These are phyloP conservation scores for Troides aeacus DNA, from an alignment of 2,888 invertebrate genomes.

Conservation along the genomic window DNA sequence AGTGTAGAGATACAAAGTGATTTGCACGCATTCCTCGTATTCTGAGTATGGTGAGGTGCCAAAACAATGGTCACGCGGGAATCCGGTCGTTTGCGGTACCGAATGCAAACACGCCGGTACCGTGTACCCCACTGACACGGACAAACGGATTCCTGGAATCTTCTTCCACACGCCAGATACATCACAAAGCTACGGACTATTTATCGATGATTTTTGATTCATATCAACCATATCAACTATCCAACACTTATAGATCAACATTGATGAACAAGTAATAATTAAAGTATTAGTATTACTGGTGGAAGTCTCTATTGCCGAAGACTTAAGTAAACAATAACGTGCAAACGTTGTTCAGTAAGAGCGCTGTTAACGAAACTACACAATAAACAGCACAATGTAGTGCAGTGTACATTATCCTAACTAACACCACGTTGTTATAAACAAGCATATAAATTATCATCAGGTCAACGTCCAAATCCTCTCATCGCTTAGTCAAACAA, in stretches of 20 bases:
- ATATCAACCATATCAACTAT: neutral
- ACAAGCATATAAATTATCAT: no score
- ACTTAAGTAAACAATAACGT: no score
- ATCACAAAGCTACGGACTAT: neutral
- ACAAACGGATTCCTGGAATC: conserved; percentile 24
- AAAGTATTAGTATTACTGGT: no score
- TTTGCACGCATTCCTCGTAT: conserved; percentile 24
- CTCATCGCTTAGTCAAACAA: no score
- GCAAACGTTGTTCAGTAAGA: no score
- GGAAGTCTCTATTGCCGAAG: no score
- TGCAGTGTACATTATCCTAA: no score
- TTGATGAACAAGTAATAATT: no score
- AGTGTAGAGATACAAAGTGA: neutral
- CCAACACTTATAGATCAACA: neutral
- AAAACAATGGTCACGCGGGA: conserved; percentile 20
- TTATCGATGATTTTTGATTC: neutral
- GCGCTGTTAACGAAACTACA: no score
- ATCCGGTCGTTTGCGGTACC: conserved; percentile 8
- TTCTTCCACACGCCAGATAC: conserved; percentile 4
- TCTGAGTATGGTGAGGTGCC: conserved; percentile 22
- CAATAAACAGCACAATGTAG: no score
- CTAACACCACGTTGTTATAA: no score
- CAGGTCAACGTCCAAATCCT: no score
- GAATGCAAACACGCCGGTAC: conserved; percentile 22
- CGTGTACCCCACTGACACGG: conserved; percentile 19